A percentile compares a stretch with the other conserved stretches of the same genome.
phyloP scores from a whole-genome alignment of 2,888 invertebrate genomes.

The Tanytarsus gracilentus region DNA sequence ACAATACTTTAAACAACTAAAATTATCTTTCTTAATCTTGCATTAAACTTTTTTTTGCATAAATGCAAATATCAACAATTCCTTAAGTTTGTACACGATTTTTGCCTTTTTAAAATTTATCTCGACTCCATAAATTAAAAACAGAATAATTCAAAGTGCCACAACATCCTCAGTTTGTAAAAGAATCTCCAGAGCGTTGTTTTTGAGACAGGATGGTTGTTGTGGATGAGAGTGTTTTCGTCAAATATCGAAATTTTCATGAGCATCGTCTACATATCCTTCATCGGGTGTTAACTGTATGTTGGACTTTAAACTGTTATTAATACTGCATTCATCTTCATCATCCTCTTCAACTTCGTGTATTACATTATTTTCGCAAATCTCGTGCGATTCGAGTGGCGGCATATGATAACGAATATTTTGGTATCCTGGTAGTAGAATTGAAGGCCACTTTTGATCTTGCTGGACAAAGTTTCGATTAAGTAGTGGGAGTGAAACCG shows the following conservation, averaged over 20 bases:
- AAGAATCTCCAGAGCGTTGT: conserved; percentile 27
- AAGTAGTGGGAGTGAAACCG: conserved; percentile 13
- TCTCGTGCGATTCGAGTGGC: conserved; percentile 35
- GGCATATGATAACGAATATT: conserved; percentile 24
- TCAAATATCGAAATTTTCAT: conserved; percentile 61
- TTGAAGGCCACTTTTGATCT: conserved; percentile 46
- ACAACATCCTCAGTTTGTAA: conserved; percentile 28
- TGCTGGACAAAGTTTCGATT: conserved; percentile 35
- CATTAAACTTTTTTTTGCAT: no score
- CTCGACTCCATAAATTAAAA: no score
- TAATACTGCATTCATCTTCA: conserved; percentile 45
- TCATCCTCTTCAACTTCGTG: conserved; percentile 40
- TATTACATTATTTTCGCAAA: conserved; percentile 43
- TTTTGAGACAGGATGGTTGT: not conserved
- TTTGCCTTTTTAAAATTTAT: no score
- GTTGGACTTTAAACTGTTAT: conserved; percentile 43
- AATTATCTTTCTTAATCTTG: no score
- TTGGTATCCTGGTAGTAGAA: conserved; percentile 45
- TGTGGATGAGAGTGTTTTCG: conserved; percentile 35
- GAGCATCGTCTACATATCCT: conserved; percentile 72
- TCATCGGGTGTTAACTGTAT: conserved; percentile 78
- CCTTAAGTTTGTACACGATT: no score
- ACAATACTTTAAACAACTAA: no score
- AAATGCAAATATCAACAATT: no score
- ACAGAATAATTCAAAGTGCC: conserved; percentile 26